Base-by-base conservation (phyloP, 2,888 invertebrate genomes). In the Tetanocera ferruginea region DNA sequence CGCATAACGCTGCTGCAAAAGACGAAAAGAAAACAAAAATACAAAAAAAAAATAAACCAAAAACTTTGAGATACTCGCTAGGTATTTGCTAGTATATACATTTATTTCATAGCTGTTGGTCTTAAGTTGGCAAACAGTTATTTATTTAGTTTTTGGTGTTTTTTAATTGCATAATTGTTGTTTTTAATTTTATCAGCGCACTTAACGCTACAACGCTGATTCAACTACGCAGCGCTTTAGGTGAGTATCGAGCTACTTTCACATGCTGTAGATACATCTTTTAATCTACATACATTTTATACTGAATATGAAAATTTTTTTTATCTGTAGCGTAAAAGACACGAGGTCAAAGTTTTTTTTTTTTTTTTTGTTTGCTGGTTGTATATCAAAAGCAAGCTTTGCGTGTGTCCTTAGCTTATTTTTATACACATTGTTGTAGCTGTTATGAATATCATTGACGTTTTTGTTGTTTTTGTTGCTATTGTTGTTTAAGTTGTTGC, bases 391-490 rank as follows among this genome's bases (percentile, higher is more conserved):
- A 34, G 14, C 64, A 43, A 67, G 67, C 67, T 67, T 67, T 67
- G 67, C 67, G 28, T 37, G 67, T 43, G 67, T 67, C 67, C 67
- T 67, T 67, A 37, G 67, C 67, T 67, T 67, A 67, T 67, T 67
- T 67, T 43, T 67, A 23, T 23, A 43, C 67, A 5, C 23, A 37
- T 43, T 43, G 43, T 11, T 43, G 43, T 43, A 43, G 43, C 14
- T 43, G 43, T 43, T 43, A 67, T 43, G 23, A 37, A 67, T n/a
- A 43, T 11, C 67, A 43, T 43, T 23, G 11, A 37, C 23, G 28
- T 23, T 23, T 19, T 19, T 43, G 37, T 64, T 62, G 64, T 28
- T n/a, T 17, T 64, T 17, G 28, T 64, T 14, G 64, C 17, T 14
- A 17, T 64, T 64, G 64, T 28, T 28, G 64, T 28, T 34, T n/a